Evolutionary conservation across 2,888 invertebrate genomes (phyloP).

Genomic region (Folsomia manolachei): DNA sequence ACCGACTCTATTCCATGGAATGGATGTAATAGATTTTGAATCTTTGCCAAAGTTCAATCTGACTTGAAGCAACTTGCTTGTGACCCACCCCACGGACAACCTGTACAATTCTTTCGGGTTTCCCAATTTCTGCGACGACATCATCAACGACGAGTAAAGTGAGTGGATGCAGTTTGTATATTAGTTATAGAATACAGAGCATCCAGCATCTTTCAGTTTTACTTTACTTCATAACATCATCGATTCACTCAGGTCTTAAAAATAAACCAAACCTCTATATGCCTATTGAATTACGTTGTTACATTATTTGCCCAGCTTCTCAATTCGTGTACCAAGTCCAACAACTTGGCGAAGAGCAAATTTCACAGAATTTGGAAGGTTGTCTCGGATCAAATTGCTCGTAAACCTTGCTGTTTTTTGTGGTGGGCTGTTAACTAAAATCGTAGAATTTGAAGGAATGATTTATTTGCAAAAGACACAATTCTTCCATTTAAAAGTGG

Average conservation of each 20-base stretch:
- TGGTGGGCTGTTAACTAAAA: too few species aligned
- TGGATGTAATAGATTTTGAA: background rate
- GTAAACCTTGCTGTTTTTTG: too few species aligned
- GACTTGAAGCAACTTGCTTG: too few species aligned
- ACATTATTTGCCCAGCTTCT: too few species aligned
- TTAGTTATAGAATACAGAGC: background rate
- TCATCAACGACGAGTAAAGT: background rate
- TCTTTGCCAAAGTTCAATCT: background rate
- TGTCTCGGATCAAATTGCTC: too few species aligned
- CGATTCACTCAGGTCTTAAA: background rate
- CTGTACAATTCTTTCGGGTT: background rate
- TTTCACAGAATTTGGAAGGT: too few species aligned
- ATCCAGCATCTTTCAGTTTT: background rate
- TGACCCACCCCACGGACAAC: background rate
- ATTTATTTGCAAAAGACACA: too few species aligned
- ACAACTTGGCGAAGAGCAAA: too few species aligned
- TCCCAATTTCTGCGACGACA: background rate
- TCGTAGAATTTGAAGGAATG: too few species aligned
- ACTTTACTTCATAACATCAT: background rate
- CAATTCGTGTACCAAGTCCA: too few species aligned
- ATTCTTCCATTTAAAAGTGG: too few species aligned
- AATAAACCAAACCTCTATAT: background rate
- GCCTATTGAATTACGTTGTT: background rate
- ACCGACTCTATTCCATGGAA: too few species aligned
- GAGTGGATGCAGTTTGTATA: background rate